phyloP scores from a whole-genome alignment of 2,797 vertebrate species.

The Diglossa cyanea region DNA sequence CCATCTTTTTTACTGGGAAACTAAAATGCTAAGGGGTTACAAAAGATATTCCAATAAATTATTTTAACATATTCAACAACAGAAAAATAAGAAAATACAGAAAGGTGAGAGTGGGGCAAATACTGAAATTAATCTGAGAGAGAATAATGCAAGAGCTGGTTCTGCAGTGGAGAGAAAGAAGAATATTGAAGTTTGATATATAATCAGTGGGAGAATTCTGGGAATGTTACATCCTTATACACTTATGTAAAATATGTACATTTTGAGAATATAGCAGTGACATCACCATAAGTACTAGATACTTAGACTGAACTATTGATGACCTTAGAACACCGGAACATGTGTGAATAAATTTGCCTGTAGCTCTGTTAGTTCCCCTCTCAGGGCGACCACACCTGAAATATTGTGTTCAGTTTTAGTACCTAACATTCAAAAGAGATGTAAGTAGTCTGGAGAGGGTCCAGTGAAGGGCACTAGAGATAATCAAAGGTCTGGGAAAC shows the following conservation, averaged over 20 bases:
- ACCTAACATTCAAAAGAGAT: not conserved
- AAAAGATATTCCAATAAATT: not conserved
- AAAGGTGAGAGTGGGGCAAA: not conserved
- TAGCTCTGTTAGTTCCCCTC: accelerated
- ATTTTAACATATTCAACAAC: not conserved
- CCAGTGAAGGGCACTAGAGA: not conserved
- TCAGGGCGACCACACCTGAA: not conserved
- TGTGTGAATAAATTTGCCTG: not conserved
- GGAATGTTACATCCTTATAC: not conserved
- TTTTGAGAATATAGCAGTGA: not conserved
- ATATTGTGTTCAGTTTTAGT: not conserved
- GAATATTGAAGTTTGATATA: not conserved
- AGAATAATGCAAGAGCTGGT: not conserved
- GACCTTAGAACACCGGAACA: not conserved
- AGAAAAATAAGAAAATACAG: not conserved
- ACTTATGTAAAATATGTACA: not conserved
- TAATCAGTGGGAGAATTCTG: not conserved
- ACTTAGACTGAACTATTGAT: not conserved
- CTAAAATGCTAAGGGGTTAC: not conserved
- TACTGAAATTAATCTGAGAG: not conserved
- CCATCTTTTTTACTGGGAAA: not conserved
- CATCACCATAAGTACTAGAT: not conserved
- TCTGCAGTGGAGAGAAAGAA: not conserved
- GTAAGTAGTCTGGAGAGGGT: not conserved
- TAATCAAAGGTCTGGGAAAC: not conserved